These are phyloP conservation scores for Arenicola marina DNA, from an alignment of 2,888 invertebrate species.

Conservation along the genomic window DNA sequence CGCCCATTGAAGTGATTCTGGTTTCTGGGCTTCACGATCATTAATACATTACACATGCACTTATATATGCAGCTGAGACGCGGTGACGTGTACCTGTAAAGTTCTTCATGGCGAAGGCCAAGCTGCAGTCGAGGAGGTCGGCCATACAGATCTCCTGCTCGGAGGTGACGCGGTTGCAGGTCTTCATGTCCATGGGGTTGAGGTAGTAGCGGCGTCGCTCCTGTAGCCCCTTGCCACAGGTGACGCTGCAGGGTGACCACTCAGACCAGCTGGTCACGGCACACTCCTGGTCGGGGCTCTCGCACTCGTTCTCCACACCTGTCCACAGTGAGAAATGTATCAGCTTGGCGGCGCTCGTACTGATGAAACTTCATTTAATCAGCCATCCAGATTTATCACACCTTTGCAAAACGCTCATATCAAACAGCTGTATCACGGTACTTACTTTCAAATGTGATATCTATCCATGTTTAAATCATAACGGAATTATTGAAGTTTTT, in stretches of 20 bases:
- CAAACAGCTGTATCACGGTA: too few species aligned
- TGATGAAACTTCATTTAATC: too few species aligned
- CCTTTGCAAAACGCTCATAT: too few species aligned
- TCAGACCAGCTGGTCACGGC: constrained; percentile 63
- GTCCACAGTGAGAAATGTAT: too few species aligned
- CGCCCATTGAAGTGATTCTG: too few species aligned
- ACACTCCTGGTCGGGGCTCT: constrained; percentile 62
- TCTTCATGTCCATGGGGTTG: constrained; percentile 11
- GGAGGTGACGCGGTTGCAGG: constrained; percentile 17
- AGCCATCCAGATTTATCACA: too few species aligned
- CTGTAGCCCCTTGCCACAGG: constrained; percentile 68
- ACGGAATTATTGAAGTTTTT: too few species aligned
- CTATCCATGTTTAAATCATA: too few species aligned
- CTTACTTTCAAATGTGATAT: too few species aligned
- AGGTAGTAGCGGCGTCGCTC: constrained; percentile 64
- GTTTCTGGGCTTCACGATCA: too few species aligned
- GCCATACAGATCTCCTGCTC: constrained; percentile 24
- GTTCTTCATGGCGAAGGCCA: constrained; percentile 58
- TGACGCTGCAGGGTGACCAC: constrained; percentile 64
- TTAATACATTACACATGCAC: neutral
- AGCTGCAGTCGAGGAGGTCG: constrained; percentile 43
- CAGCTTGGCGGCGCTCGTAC: too few species aligned
- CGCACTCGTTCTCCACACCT: constrained; percentile 35
- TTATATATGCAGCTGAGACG: neutral
- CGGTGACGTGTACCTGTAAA: constrained; percentile 46